Percentiles rank a stretch among this genome's conserved stretches.
Evolutionary conservation across 2,888 invertebrate species (phyloP).

Genomic region (Cerastis rubricosa): DNA sequence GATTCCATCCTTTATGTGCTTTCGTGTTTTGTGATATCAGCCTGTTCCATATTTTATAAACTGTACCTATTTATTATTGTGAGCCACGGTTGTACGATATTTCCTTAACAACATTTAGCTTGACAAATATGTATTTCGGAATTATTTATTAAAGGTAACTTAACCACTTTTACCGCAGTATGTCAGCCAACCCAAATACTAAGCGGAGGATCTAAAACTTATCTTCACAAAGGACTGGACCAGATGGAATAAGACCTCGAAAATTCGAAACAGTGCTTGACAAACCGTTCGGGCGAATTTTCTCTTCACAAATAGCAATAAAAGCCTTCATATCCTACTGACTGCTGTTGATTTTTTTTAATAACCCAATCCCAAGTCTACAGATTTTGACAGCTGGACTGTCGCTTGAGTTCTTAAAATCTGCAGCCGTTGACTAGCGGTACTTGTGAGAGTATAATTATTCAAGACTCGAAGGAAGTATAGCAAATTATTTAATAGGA

Average conservation of each 20-base stretch:
- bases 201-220: background rate
- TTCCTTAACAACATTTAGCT: background rate
- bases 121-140: constrained; percentile 7
- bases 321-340: background rate
- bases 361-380: background rate
- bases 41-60: constrained; percentile 48
- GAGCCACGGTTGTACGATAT: background rate
- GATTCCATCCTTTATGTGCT: constrained; percentile 69
- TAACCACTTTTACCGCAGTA: background rate
- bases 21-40: constrained; percentile 66
- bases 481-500: background rate
- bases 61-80: constrained; percentile 26
- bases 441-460: background rate
- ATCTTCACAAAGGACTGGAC: background rate
- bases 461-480: background rate
- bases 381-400: background rate
- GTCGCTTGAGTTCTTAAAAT: background rate
- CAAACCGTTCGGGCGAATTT: background rate
- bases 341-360: background rate
- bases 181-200: background rate
- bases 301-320: background rate
- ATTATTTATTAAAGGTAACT: background rate
- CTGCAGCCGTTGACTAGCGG: background rate
- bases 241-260: background rate
- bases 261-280: background rate